Conservation (phyloP, 2,888 invertebrate species). For the Hypomecis atomaria region DNA sequence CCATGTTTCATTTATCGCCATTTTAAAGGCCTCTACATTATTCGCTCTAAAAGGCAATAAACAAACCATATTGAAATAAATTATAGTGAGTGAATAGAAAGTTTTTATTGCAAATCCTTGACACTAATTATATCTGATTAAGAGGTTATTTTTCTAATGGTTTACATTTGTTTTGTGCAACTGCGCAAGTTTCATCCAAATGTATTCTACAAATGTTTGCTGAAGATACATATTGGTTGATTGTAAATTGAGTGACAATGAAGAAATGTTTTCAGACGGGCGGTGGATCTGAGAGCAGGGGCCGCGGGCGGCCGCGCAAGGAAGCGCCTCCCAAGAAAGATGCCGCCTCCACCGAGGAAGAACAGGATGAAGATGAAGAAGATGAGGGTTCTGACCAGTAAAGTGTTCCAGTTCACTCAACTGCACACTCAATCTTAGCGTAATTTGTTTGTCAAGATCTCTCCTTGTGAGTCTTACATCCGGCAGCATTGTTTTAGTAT, state of each 20-base stretch:
- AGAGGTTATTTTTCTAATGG: too few relatives aligned
- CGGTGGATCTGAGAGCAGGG: conserved; percentile 70
- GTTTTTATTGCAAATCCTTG: background rate
- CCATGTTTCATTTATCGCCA: too few relatives aligned
- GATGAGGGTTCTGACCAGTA: conserved; percentile 83
- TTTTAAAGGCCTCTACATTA: too few relatives aligned
- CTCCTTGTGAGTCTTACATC: conserved; percentile 54
- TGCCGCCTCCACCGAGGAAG: conserved; percentile 78
- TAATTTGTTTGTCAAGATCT: conserved; percentile 80
- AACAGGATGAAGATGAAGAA: conserved; percentile 80
- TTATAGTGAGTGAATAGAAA: background rate
- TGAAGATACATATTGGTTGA: too few relatives aligned
- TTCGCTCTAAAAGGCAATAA: too few relatives aligned
- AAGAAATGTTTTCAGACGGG: conserved; percentile 55
- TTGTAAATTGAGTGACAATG: background rate
- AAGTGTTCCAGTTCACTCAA: conserved; percentile 61
- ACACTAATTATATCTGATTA: too few relatives aligned
- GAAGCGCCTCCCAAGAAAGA: conserved; percentile 80
- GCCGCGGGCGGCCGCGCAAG: conserved; percentile 79
- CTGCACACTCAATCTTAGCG: conserved; percentile 73
- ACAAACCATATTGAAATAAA: background rate
- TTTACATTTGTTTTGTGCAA: too few relatives aligned
- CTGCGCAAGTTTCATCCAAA: too few relatives aligned
- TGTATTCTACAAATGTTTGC: too few relatives aligned
- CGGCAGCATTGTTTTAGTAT: conserved; percentile 25